Base-by-base conservation (phyloP, 1,140 invertebrate genomes). In the Hestina assimilis region DNA sequence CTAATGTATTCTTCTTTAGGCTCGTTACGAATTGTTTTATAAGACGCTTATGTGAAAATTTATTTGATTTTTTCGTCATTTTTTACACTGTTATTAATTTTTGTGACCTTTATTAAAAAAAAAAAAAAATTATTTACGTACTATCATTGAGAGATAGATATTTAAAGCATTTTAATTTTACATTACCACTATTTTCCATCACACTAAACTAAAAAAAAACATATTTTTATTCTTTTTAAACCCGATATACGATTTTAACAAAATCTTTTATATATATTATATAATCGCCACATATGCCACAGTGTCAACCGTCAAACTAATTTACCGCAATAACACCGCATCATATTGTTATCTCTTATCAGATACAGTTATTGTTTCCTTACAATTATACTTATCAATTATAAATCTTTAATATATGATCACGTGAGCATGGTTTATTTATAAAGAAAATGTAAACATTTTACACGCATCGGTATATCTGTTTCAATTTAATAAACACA, bases 1-100 rank as follows among this genome's bases (percentile, higher is more conserved):
- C 85, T 9, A 55, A 33, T 1, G 83, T 88, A 43, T 87, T 88
- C 38, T 77, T 83, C 48, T 86, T 85, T 5, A 88, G 31, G 48
- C 67, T 85, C 35, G 51, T 66, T 1, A 83, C 59, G 50, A 85
- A 87, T 9, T 69, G n/a, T 62, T 75, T 78, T 12, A 85, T 19
- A 1, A 87, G 29, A 19, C 59, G 58, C 57, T 76, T 87, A 24
- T 69, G 58, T 5, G 71, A 66, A 19, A 4, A 45, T 42, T 43
- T 75, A 69, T 65, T 77, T 2, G 31, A 26, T 47, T 56, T 56
- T 28, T 31, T 7, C 17, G 35, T 29, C 28, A 33, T 35, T 48
- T 59, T 41, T 53, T 40, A 8, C 20, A 46, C 23, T 51, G 41
- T 26, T 41, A 31, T 33, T 41, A 23, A 29, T n/a, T 15, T 26